These are phyloP conservation scores for Cerceris rybyensis DNA, from an alignment of 2,888 invertebrate genomes.

Conservation along the genomic window DNA sequence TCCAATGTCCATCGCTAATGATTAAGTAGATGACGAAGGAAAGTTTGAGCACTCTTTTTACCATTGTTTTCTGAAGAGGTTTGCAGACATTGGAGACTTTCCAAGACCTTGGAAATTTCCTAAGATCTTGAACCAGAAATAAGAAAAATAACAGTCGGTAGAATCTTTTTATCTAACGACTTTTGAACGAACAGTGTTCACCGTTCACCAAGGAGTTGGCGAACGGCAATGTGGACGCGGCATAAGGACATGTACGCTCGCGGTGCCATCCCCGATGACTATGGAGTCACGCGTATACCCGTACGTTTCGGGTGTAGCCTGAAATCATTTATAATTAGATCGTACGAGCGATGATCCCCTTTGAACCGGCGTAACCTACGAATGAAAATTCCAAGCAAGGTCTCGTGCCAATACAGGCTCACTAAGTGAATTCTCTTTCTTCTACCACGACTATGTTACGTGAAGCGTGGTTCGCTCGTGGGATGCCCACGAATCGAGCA, in stretches of 20 bases:
- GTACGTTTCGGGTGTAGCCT: conserved; percentile 25
- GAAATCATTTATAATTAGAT: conserved; percentile 50
- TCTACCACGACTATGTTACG: neutral
- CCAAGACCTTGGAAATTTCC: no score
- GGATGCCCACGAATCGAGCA: conserved; percentile 43
- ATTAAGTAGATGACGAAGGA: no score
- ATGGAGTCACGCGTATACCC: conserved; percentile 30
- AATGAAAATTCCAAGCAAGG: conserved; percentile 60
- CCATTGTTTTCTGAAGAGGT: no score
- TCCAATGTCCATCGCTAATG: no score
- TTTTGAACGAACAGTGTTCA: no score
- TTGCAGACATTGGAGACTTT: no score
- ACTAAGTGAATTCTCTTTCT: conserved; percentile 12
- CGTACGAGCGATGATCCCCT: conserved; percentile 30
- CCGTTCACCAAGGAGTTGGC: no score
- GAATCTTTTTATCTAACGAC: no score
- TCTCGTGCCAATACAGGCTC: conserved; percentile 20
- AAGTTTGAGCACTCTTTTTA: no score
- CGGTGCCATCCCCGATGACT: neutral
- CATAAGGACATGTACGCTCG: neutral
- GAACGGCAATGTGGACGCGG: neutral
- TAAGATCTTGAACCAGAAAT: no score
- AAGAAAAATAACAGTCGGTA: no score
- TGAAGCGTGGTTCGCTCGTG: neutral
- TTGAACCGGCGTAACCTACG: conserved; percentile 11